Evolutionary conservation across 37 sponge, comb jelly and placozoan species (phyloP), one percentile per base, ranked within the genome.

Genomic region (Axinella damicornis): DNA sequence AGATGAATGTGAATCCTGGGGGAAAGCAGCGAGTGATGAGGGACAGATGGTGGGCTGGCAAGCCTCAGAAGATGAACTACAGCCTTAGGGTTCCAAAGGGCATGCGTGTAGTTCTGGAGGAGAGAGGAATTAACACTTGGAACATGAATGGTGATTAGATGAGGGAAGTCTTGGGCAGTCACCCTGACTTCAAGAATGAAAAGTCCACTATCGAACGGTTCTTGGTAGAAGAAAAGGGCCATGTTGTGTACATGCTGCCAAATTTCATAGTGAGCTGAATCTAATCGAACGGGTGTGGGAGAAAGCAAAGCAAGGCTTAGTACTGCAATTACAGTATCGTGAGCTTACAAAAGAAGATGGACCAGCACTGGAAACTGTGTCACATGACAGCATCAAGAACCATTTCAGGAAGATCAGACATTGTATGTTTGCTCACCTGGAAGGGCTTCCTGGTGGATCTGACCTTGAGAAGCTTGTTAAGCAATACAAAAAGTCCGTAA

Each of bases 231-330:
- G n/a, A n/a, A n/a, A n/a, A n/a, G n/a, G n/a, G n/a, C n/a, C n/a
- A n/a, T n/a, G n/a, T n/a, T n/a, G n/a, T n/a, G n/a, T n/a, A 80
- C 67, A 65, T 87, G 68, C 33, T 85, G 22, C 87, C 87, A 9
- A 87, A 57, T 87, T 52, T 71, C 87, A 87, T 27, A 54, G 74
- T 64, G 80, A 80, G 52, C 80, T 80, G 0, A 85, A 85, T 60
- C 77, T 77, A 20, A 75, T 76, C 28, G 77, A 85, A 27, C 39
- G 77, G 39, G 75, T 79, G 17, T 87, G 81, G 87, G 74, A 67
- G 24, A 56, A 80, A 39, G 56, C 80, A 24, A 73, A 79, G 56
- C 41, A 37, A 2, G 73, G 54, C 54, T 37, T 39, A 22, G 5
- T 56, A 76, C 34, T 75, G 85, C 39, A 76, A 85, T 0, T 79